Base-by-base conservation (phyloP, 1,140 invertebrate species). In the Heliconius melpomene region DNA sequence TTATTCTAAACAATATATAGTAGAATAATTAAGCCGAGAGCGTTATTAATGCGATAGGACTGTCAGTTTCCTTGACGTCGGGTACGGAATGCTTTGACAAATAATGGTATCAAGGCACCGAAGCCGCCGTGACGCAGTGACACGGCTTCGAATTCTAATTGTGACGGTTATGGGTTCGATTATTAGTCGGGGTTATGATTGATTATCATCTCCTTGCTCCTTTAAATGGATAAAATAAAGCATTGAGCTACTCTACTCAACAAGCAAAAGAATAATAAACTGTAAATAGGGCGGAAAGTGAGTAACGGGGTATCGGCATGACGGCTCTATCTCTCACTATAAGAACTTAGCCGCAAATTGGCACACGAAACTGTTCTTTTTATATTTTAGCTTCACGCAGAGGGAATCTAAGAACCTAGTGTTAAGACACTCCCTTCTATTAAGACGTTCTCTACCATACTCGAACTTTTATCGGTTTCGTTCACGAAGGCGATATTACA, bases 31-130 rank as follows among this genome's bases (percentile, higher is more conserved):
- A 66, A 66, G 5, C 26, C 9, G 26, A 66, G 13, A 66, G 26
- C 60, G 23, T 29, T 76, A 66, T 66, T n/a, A 76, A 76, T 76
- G 60, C 60, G n/a, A 78, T 32, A 54, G 18, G 38, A 66, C 60
- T 66, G 60, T 66, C 60, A 66, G 60, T 26, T 66, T 66, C 60
- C 60, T 66, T 66, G 60, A 66, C 60, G 60, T 66, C 60, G 60
- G 23, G 60, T 26, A 66, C 26, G 13, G 5, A 26, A 66, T 7
- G 60, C 11, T 66, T 66, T 66, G 60, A 66, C 60, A 66, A 29
- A 66, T 66, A 66, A 66, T 66, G 60, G 13, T 66, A 26, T 66
- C 26, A 66, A 26, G 60, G 5, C 8, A 66, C 29, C 3, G 1
- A 16, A 66, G 9, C n/a, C 60, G 5, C 23, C 23, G 60, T 29